Evolutionary conservation across 2,113 vertebrate genomes (phyloP).

Genomic region (Phalacrocorax brasilianus): DNA sequence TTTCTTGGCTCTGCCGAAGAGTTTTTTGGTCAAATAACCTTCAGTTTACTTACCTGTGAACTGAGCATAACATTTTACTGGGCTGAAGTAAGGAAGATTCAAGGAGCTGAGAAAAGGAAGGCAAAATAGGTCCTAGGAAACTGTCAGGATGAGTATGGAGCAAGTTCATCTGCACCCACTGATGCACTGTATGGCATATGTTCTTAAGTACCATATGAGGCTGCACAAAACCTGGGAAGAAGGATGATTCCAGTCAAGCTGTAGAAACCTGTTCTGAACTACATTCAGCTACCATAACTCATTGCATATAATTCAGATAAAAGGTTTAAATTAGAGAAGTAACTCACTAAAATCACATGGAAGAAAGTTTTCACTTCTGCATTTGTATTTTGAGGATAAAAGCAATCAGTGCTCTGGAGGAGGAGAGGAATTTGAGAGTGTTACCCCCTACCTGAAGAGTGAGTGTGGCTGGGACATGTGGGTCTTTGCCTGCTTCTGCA

Average conservation of each 20-base stretch:
- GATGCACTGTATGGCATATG: not conserved
- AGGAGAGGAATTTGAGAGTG: not conserved
- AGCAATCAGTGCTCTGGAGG: not conserved
- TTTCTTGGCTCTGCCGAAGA: not conserved
- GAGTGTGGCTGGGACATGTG: fast-evolving
- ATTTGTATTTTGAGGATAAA: not conserved
- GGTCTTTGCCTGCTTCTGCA: not conserved
- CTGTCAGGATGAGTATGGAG: not conserved
- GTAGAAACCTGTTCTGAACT: not conserved
- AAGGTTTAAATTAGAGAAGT: not conserved
- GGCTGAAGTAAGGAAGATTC: not conserved
- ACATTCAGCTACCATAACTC: not conserved
- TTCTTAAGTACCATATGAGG: not conserved
- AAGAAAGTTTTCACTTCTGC: not conserved
- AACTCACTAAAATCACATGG: not conserved
- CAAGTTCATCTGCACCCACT: not conserved
- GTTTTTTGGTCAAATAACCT: not conserved
- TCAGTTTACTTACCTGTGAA: not conserved
- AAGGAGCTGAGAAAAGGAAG: not conserved
- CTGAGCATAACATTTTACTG: not conserved
- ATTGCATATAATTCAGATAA: not conserved
- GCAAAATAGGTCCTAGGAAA: not conserved
- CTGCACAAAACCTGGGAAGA: not conserved
- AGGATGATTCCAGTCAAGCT: not conserved
- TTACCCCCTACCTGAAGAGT: not conserved